These are phyloP conservation scores for Ctena decussata DNA, from an alignment of 2,888 invertebrate species.

Conservation along the genomic window DNA sequence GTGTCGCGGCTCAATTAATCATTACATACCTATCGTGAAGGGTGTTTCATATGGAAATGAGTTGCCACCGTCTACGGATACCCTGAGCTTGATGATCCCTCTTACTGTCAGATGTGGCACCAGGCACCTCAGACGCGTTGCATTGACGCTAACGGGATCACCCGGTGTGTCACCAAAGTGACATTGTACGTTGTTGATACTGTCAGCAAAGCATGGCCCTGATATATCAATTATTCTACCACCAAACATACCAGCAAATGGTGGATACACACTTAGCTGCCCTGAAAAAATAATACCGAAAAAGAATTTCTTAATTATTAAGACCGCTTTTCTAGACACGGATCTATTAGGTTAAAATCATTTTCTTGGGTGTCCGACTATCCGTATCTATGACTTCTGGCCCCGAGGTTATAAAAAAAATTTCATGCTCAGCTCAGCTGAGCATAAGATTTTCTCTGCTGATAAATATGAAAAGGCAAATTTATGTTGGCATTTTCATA, in stretches of 20 bases:
- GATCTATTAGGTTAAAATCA: too few species aligned
- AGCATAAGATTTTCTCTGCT: too few species aligned
- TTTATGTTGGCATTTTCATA: too few species aligned
- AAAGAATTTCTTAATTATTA: too few species aligned
- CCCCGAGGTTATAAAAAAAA: too few species aligned
- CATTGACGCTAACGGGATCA: slow-evolving; percentile 63
- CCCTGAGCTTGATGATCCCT: slow-evolving; percentile 95
- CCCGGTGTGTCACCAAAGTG: slow-evolving; percentile 82
- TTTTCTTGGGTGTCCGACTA: too few species aligned
- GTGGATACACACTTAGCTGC: slow-evolving; percentile 72
- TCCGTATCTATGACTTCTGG: too few species aligned
- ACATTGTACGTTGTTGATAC: slow-evolving; percentile 90
- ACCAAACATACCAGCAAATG: slow-evolving; percentile 97
- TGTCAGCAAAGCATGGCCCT: slow-evolving; percentile 95
- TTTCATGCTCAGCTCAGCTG: too few species aligned
- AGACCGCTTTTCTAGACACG: too few species aligned
- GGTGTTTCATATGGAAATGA: slow-evolving; percentile 95
- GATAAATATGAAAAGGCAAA: too few species aligned
- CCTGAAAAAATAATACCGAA: slow-evolving; percentile 50
- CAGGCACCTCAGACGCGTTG: slow-evolving; percentile 92
- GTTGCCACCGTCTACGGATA: slow-evolving; percentile 92
- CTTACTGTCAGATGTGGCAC: slow-evolving; percentile 95
- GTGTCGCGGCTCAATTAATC: too few species aligned
- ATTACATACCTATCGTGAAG: slow-evolving; percentile 94
- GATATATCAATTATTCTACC: slow-evolving; percentile 98